Base-by-base conservation (phyloP, 1,140 invertebrate genomes). In the Mizuhopecten yessoensis region DNA sequence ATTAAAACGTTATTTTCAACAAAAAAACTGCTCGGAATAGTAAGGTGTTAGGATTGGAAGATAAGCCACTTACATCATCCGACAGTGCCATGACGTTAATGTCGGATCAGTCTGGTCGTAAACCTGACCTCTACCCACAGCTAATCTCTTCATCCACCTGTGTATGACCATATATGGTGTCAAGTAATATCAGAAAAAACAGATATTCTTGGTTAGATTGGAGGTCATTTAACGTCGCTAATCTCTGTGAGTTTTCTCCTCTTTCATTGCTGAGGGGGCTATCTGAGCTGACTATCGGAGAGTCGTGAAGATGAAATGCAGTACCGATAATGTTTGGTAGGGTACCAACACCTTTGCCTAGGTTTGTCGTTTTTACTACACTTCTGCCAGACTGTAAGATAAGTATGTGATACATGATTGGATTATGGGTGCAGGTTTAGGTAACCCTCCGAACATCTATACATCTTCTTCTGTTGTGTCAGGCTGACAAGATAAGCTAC, bases 351-450 rank as follows among this genome's bases (percentile, higher is more conserved):
- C 57, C n/a, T 75, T n/a, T 29, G 15, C 23, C 11, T n/a, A n/a
- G 57, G 57, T 75, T 75, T 75, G 57, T 75, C 57, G 57, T n/a
- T 75, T 75, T 75, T 1, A 11, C 57, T 75, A 29, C 23, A n/a
- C 57, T 29, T 75, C 9, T 75, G 57, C 57, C 57, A 75, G 57
- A 9, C 57, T 75, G 11, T 17, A 29, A 75, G 57, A 75, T 75
- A 75, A 75, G 57, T 75, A 17, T 45, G 57, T 75, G 57, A 75
- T 75, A 75, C 57, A 29, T 75, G 57, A 75, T n/a, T 29, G 57
- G 11, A 75, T 29, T 75, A n/a, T 75, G 57, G 57, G 23, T 75
- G n/a, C 57, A 75, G 57, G 57, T 17, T 75, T 75, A n/a, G 57
- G 9, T 75, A n/a, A 75, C 57, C n/a, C 57, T 75, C 57, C 57